Evolutionary conservation across 1,140 invertebrate species (phyloP), one percentile per base, ranked within the genome.

Genomic region (Ostrea denselamellosa): DNA sequence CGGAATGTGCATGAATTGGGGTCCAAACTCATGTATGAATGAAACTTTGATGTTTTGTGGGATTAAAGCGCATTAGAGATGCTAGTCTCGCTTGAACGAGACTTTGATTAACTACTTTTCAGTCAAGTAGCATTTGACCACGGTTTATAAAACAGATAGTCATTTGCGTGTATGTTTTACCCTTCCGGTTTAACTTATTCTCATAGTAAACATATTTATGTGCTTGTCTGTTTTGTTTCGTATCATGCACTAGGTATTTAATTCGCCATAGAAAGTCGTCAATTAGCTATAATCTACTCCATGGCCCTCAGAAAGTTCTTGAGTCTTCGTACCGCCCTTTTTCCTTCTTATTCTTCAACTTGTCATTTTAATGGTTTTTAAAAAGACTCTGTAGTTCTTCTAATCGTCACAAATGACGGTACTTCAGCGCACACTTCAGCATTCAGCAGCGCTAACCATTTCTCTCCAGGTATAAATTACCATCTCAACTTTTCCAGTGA

Each of bases 21-120:
- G 58, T 28, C n/a, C 28, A 58, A 62, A 85, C 54, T 56, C 83
- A 62, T 54, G 56, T 85, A 44, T 85, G 83, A 85, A 85, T 85
- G 83, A 25, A 34, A 85, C 83, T 85, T 85, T 85, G 83, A 85
- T 85, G 83, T 85, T 56, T 54, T 85, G 56, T 22, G 53, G 83
- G 83, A 85, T 85, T 85, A 85, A 58, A 85, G 83, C 51, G 83
- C 83, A 85, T 85, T 85, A 85, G 53, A 83, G 53, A 85, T 85
- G 53, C 83, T 34, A 56, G 83, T 85, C 53, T 58, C 83, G 83
- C 83, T 25, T 58, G 53, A 62, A 52, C 53, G 83, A 85, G 19
- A 85, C 53, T 85, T 85, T 85, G 83, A 85, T 62, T 34, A 85
- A 85, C 53, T 56, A 56, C 51, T 58, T 54, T 17, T 28, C 56